Evolutionary conservation across 1,140 invertebrate genomes (phyloP).

Genomic region (Sycophila sp.): DNA sequence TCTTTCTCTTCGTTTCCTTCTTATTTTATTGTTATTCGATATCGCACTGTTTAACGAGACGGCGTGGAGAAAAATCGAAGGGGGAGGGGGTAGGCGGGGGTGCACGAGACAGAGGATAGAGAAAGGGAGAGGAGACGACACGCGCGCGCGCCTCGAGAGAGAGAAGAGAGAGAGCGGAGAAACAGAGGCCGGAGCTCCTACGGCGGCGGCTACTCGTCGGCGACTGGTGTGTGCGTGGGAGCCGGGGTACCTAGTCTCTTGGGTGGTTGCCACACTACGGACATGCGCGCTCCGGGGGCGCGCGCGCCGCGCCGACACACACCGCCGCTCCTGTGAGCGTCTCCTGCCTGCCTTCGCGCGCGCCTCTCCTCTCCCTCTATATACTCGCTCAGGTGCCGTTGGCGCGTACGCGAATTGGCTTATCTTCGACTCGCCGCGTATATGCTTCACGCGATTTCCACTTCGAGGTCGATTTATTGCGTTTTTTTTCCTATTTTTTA

Average conservation of each 20-base stretch:
- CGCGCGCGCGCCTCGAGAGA: not conserved
- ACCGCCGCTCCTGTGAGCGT: not conserved
- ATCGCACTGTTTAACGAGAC: too few relatives aligned
- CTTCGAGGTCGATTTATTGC: too few relatives aligned
- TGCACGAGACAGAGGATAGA: not conserved
- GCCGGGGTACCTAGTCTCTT: not conserved
- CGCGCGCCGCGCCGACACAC: not conserved
- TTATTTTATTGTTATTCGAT: too few relatives aligned
- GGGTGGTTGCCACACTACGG: constrained; percentile 28
- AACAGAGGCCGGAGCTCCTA: not conserved
- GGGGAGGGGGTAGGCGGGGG: too few relatives aligned
- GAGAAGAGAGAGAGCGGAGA: not conserved
- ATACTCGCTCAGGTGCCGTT: not conserved
- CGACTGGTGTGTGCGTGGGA: not conserved
- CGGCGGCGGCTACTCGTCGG: constrained; percentile 31
- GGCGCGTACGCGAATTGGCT: not conserved
- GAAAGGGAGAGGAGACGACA: not conserved
- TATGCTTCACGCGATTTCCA: too few relatives aligned
- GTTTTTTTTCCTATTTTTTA: too few relatives aligned
- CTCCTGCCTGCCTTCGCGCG: not conserved
- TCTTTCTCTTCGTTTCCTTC: too few relatives aligned
- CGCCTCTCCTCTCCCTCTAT: not conserved
- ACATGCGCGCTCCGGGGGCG: constrained; percentile 28
- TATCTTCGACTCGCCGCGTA: constrained; percentile 5
- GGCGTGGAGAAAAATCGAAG: too few relatives aligned